Base-by-base conservation (phyloP, 1,140 invertebrate species). In the Ruditapes philippinarum region DNA sequence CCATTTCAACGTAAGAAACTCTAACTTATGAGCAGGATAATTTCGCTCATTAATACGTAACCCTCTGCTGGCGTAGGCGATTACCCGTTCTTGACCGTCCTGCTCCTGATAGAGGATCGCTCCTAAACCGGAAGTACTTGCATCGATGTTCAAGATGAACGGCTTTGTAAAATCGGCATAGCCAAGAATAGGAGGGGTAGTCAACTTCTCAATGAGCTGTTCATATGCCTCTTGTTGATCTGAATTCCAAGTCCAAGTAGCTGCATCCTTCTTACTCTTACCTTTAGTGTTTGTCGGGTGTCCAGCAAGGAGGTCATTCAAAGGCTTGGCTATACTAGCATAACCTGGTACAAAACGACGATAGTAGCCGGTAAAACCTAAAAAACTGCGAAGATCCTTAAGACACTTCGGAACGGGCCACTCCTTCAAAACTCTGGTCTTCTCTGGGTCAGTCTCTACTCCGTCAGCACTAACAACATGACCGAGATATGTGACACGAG, bases 351-450 rank as follows among this genome's bases (percentile, higher is more conserved):
- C 91, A 91, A 95, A 96, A 82, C 93, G 91, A 3, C 94, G 73
- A 88, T 95, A 95, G 88, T 95, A 96, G 62, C 94, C 93, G 51
- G 94, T 73, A 28, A 97, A 88, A 1, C 96, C 96, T 1, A 96
- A 49, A 89, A 97, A 96, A 25, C 93, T 42, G 49, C 95, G 85
- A 0, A 96, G 42, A 60, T 96, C 94, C 60, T 95, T 94, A 9
- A 93, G 73, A 74, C 87, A 94, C 65, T 82, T 93, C n/a, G 92
- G 87, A 33, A 31, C 33, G 31, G 91, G 86, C 87, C 90, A 94
- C 22, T 91, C 88, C 33, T 82, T 17, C n/a, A 96, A 94, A 11
- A 95, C 94, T 68, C 90, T 73, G 0, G 96, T 90, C 84, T 96
- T 96, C 22, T 92, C 91, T n/a, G 94, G 93, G 92, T 94, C 93